These are phyloP conservation scores for Pachymerium ferrugineum DNA, from an alignment of 2,888 invertebrate species.

Conservation along the genomic window DNA sequence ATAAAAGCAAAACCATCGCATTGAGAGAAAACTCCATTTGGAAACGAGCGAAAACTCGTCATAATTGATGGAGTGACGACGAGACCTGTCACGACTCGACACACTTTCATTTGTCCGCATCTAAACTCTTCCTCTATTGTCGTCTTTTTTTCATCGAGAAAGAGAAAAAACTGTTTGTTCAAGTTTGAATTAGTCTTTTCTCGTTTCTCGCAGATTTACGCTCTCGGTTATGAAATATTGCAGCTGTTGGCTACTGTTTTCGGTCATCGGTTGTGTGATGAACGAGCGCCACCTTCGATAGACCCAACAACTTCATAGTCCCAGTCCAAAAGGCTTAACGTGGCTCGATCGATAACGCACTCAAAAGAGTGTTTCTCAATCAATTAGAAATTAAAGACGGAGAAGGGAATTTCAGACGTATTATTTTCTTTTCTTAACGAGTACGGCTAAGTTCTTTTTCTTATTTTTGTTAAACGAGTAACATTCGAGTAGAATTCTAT, in stretches of 20 bases:
- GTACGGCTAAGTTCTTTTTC: too few relatives aligned
- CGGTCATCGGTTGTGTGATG: background rate
- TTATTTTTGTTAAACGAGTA: too few relatives aligned
- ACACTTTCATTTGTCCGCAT: conserved; percentile 21
- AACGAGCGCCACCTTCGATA: background rate
- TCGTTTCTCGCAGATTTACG: conserved; percentile 12
- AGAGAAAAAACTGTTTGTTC: background rate
- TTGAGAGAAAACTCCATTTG: conserved; percentile 20
- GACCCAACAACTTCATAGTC: conserved; percentile 16
- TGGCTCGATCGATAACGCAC: background rate
- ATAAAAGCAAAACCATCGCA: conserved; percentile 3
- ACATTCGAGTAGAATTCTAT: too few relatives aligned
- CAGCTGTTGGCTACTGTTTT: background rate
- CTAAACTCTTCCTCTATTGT: background rate
- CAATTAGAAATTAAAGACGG: conserved; percentile 11
- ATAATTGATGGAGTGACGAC: conserved; percentile 27
- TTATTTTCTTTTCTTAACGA: too few relatives aligned
- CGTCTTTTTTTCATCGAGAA: background rate
- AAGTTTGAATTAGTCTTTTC: background rate
- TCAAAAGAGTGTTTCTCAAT: background rate
- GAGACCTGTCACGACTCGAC: conserved; percentile 24
- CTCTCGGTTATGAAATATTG: background rate
- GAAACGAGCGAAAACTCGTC: conserved; percentile 1
- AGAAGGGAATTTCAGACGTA: background rate
- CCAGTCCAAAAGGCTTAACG: background rate